phyloP scores from a whole-genome alignment of 2,113 vertebrate genomes.

The Antechinus flavipes region DNA sequence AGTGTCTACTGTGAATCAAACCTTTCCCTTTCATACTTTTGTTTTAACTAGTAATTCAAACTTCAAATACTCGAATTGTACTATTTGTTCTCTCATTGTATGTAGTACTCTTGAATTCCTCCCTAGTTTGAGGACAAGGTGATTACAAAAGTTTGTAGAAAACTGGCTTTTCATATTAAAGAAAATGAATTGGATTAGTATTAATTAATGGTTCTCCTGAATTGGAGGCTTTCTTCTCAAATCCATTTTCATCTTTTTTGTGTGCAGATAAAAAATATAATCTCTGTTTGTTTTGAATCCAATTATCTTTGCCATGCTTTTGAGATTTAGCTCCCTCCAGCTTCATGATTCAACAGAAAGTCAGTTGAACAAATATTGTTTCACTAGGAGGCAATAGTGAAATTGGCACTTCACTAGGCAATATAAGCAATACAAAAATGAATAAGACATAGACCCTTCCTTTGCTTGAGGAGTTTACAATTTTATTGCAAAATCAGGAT shows the following conservation, averaged over 20 bases:
- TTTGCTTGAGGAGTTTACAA: neutral
- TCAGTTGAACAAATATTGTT: conserved; percentile 29
- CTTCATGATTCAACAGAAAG: neutral
- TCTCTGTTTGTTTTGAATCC: conserved; percentile 49
- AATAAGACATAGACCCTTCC: neutral
- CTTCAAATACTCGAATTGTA: conserved; percentile 29
- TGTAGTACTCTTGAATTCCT: neutral
- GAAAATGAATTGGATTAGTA: neutral
- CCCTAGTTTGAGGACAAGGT: neutral
- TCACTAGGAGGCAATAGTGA: conserved; percentile 49
- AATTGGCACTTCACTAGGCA: conserved; percentile 25
- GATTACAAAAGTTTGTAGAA: conserved; percentile 48
- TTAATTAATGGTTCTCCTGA: conserved; percentile 44
- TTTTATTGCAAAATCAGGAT: conserved; percentile 46
- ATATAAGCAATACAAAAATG: neutral
- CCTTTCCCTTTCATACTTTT: neutral
- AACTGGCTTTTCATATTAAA: conserved; percentile 3
- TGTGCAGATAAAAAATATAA: neutral
- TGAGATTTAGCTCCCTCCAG: neutral
- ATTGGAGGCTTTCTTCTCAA: conserved; percentile 36
- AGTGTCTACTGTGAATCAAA: neutral
- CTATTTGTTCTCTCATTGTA: neutral
- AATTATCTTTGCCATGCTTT: conserved; percentile 20
- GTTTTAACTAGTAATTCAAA: conserved; percentile 33
- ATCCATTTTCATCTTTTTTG: neutral